Percentiles rank a stretch among this genome's conserved stretches.
These are phyloP conservation scores for Phylloscopus trochilus DNA, from an alignment of 2,113 vertebrate species.

Conservation along the genomic window DNA sequence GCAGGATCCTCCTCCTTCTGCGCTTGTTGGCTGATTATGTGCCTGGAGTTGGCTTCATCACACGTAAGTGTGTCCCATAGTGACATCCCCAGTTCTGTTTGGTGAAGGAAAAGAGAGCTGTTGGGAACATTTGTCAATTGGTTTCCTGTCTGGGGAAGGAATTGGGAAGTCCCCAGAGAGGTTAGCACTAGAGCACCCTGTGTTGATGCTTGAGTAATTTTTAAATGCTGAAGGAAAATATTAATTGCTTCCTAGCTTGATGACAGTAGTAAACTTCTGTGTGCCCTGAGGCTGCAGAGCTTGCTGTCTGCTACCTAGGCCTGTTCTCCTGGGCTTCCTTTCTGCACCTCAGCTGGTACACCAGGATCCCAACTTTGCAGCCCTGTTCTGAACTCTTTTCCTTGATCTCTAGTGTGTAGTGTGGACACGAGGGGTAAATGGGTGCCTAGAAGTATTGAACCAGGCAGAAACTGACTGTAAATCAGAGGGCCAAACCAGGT, in stretches of 20 bases:
- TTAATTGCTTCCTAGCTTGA: background rate
- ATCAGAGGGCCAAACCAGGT: background rate
- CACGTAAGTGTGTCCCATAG: slow-evolving; percentile 79
- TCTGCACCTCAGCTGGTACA: background rate
- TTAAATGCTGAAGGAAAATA: background rate
- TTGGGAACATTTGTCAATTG: rapidly evolving
- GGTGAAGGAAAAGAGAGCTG: no score
- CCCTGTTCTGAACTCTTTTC: background rate
- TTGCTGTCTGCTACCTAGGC: background rate
- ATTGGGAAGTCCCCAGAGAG: background rate
- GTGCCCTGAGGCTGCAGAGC: background rate
- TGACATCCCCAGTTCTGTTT: background rate
- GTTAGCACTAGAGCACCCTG: background rate
- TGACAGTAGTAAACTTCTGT: background rate
- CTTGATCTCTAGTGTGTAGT: background rate
- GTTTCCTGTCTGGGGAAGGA: background rate
- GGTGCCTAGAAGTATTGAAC: background rate
- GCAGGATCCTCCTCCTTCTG: slow-evolving; percentile 89
- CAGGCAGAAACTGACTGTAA: background rate
- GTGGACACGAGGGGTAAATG: rapidly evolving
- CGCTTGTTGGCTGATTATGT: slow-evolving; percentile 85
- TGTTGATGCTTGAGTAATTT: background rate
- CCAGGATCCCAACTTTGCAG: background rate
- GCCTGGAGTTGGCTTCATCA: slow-evolving; percentile 87
- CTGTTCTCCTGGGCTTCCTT: background rate